These are phyloP conservation scores for Falco concolor DNA, from an alignment of 2,797 vertebrate species.

Conservation along the genomic window DNA sequence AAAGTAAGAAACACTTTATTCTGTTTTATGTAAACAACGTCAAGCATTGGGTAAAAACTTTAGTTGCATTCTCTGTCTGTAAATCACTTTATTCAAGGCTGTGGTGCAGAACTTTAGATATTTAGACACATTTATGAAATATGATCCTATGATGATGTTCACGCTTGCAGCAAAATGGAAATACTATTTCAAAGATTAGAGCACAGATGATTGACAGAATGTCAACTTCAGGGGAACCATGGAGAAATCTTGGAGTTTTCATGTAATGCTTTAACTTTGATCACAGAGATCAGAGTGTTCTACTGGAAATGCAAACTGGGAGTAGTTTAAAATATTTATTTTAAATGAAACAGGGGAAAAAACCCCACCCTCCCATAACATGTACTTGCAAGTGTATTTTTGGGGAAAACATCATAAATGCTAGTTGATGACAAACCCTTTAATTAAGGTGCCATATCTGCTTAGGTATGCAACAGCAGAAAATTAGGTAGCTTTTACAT, in stretches of 20 bases:
- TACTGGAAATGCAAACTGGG: neutral
- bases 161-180: constrained; percentile 6
- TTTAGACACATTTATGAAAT: neutral
- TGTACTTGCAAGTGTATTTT: constrained; percentile 18
- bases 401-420: constrained; percentile 19
- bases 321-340: constrained; percentile 53
- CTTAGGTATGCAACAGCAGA: constrained; percentile 36
- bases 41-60: neutral
- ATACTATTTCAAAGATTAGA: constrained; percentile 27
- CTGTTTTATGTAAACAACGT: neutral
- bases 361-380: neutral
- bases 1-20: neutral
- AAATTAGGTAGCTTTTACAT: constrained; percentile 62
- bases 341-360: neutral
- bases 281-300: constrained; percentile 27
- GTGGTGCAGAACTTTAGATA: neutral
- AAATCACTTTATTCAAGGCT: neutral
- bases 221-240: neutral
- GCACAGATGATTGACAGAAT: neutral
- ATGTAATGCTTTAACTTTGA: constrained; percentile 17
- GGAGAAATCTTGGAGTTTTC: neutral
- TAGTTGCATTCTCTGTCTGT: neutral
- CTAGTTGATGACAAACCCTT: constrained; percentile 42
- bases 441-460: constrained; percentile 55
- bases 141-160: neutral